Conservation (phyloP, 2,888 invertebrate genomes). For the Mongoloraphidia duomilia region DNA sequence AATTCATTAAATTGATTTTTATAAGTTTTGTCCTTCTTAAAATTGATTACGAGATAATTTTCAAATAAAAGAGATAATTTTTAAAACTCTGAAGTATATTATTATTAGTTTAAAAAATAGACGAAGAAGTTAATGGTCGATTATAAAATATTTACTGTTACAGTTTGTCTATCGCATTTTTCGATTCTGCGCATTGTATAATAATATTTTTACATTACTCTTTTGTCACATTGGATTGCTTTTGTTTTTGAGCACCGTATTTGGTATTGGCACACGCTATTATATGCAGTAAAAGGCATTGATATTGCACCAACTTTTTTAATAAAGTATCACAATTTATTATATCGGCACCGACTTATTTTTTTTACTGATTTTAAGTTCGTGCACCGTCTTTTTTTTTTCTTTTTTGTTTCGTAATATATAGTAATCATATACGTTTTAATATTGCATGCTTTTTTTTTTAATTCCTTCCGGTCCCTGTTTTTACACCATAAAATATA, state of each 20-base stretch:
- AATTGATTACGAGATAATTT: no score
- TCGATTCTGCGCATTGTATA: no score
- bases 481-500: conserved; percentile 5
- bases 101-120: no score
- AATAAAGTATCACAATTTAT: conserved; percentile 5
- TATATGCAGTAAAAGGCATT: conserved; percentile 25
- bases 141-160: no score
- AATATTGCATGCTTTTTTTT: conserved; percentile 5
- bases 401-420: conserved; percentile 15
- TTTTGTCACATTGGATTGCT: no score
- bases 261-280: conserved; percentile 22
- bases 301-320: conserved; percentile 34
- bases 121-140: no score
- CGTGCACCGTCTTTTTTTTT: conserved; percentile 24
- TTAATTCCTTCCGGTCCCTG: not conserved
- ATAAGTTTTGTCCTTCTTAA: no score
- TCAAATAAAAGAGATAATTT: no score
- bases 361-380: conserved; percentile 18
- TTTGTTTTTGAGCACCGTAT: conserved; percentile 21
- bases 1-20: no score
- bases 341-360: conserved; percentile 26
- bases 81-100: no score
- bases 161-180: no score
- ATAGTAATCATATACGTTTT: conserved; percentile 10
- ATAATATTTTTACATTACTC: no score